A percentile compares a stretch with the other conserved stretches of the same genome.
Conservation (phyloP, 2,888 invertebrate species). For the Rhaphigaster nebulosa region DNA sequence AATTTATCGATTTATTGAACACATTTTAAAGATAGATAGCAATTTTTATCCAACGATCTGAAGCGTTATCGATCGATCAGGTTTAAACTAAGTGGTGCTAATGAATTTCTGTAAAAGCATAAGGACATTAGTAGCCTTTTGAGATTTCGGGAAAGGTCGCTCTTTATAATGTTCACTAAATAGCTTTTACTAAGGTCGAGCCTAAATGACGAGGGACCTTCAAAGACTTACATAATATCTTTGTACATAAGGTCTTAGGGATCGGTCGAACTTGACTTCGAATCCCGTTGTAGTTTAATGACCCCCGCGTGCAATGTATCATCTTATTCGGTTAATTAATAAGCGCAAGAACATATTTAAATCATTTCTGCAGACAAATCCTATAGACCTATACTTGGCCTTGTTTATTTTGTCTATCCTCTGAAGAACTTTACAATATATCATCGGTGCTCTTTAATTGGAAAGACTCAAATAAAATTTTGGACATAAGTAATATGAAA, state of each 20-base stretch:
- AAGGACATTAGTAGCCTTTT: background rate
- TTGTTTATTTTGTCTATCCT: too few relatives aligned
- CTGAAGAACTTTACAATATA: too few relatives aligned
- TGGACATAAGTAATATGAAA: too few relatives aligned
- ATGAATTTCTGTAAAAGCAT: background rate
- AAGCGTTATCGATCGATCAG: background rate
- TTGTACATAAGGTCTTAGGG: background rate
- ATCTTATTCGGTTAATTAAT: too few relatives aligned
- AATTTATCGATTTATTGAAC: too few relatives aligned
- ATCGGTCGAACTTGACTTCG: background rate
- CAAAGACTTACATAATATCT: conserved; percentile 7
- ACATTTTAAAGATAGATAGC: too few relatives aligned
- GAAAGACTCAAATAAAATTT: too few relatives aligned
- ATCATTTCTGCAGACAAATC: too few relatives aligned
- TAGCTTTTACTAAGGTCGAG: background rate
- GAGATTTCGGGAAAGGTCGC: conserved; percentile 13
- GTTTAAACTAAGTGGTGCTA: background rate
- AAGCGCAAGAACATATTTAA: too few relatives aligned
- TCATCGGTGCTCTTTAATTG: too few relatives aligned
- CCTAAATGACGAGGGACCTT: background rate
- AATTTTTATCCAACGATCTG: background rate
- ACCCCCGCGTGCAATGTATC: too few relatives aligned
- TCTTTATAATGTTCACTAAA: conserved; percentile 27
- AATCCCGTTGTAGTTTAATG: background rate
- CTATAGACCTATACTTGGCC: too few relatives aligned